phyloP scores from a whole-genome alignment of 2,113 vertebrate species.

The human region GRCh38 chr22:46438501-46439000 shows the following conservation, averaged over 20 bases:
- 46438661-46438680: background rate
- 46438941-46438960: background rate
- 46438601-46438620: accelerated
- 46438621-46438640: accelerated
- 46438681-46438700: background rate
- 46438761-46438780: background rate
- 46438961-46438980: background rate
- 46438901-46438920: accelerated
- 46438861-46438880: background rate
- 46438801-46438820: no score
- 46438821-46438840: background rate
- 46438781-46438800: background rate
- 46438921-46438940: background rate
- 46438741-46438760: background rate
- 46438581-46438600: accelerated
- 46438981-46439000: background rate
- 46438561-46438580: accelerated
- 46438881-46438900: background rate
- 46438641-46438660: accelerated
- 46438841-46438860: background rate
- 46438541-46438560: accelerated
- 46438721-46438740: background rate
- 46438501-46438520: accelerated
- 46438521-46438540: accelerated
- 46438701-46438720: background rate